These are phyloP conservation scores for Nematopogon swammerdamellus DNA, from an alignment of 2,888 invertebrate genomes.

Conservation along the genomic window DNA sequence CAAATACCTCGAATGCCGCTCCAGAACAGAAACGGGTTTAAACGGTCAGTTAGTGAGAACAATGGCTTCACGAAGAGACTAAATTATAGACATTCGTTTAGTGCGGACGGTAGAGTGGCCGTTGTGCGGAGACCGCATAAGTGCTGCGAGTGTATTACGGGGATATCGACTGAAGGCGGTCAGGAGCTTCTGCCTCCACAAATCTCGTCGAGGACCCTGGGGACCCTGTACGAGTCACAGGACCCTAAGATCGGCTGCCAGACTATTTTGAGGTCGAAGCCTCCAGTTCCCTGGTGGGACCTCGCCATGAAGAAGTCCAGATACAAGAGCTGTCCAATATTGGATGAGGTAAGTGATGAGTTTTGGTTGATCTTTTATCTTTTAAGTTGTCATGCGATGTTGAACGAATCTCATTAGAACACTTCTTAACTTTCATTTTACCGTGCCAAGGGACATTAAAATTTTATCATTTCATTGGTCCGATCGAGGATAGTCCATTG, in stretches of 20 bases:
- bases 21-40: conserved; percentile 43
- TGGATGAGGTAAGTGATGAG: conserved; percentile 62
- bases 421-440: no score
- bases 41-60: conserved; percentile 44
- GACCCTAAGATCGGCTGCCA: conserved; percentile 68
- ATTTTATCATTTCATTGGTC: background rate
- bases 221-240: conserved; percentile 49
- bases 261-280: conserved; percentile 63
- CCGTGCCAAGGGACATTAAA: background rate
- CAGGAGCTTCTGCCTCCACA: conserved; percentile 28
- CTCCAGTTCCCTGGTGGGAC: conserved; percentile 86
- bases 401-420: no score
- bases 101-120: conserved; percentile 38
- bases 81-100: conserved; percentile 49
- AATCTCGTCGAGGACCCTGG: conserved; percentile 37
- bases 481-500: background rate
- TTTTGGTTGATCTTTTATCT: no score
- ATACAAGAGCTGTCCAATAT: conserved; percentile 78
- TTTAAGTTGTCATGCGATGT: no score
- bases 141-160: conserved; percentile 50
- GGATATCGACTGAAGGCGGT: conserved; percentile 37
- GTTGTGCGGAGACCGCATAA: conserved; percentile 37
- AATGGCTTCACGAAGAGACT: conserved; percentile 46
- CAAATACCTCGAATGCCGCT: conserved; percentile 45
- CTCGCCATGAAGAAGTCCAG: conserved; percentile 76